These are phyloP conservation scores for Aradophagus sp. DNA, from an alignment of 1,140 invertebrate species.

Conservation along the genomic window DNA sequence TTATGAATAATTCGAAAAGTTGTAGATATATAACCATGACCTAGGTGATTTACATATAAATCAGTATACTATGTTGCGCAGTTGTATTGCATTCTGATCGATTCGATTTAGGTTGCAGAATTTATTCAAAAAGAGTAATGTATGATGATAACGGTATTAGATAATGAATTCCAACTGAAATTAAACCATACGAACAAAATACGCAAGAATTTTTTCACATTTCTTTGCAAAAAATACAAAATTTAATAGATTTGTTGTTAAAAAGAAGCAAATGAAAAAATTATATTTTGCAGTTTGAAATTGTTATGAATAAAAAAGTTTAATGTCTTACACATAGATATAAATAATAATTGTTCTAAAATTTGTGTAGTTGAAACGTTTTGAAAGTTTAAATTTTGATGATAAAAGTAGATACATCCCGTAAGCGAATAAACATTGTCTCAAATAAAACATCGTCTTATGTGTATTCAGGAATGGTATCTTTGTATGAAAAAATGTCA, in stretches of 20 bases:
- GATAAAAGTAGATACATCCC: no score
- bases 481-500: background rate
- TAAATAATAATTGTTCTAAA: no score
- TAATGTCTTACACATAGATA: no score
- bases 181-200: no score
- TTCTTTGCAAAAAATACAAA: background rate
- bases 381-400: background rate
- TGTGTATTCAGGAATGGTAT: background rate
- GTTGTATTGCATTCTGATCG: background rate
- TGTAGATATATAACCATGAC: slow-evolving; percentile 9
- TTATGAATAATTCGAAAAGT: no score
- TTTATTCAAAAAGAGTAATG: background rate
- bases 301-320: no score
- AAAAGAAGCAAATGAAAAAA: no score
- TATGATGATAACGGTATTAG: background rate
- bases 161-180: background rate
- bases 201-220: background rate
- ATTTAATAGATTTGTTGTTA: no score
- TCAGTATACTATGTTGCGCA: background rate
- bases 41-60: slow-evolving; percentile 10
- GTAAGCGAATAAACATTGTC: no score
- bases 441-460: background rate
- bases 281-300: no score
- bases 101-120: slow-evolving; percentile 1
- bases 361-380: no score